phyloP scores from a whole-genome alignment of 2,888 invertebrate species.

The Formica aserva region DNA sequence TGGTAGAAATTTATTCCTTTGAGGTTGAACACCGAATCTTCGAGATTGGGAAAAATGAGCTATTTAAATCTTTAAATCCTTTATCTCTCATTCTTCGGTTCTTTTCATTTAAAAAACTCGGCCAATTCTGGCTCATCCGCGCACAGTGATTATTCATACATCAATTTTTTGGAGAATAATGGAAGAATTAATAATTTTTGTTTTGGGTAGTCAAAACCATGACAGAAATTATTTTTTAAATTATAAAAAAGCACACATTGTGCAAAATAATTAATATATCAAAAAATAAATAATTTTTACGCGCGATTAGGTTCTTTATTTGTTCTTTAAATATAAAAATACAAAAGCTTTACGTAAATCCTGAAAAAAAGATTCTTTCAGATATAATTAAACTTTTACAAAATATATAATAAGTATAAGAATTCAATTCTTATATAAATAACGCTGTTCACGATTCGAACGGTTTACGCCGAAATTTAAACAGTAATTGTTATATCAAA shows the following conservation, averaged over 20 bases:
- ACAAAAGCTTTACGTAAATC: background rate
- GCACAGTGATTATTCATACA: background rate
- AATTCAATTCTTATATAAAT: no score
- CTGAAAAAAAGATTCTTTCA: background rate
- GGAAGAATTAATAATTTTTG: background rate
- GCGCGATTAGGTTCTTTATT: background rate
- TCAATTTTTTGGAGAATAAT: background rate
- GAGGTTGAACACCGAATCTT: constrained; percentile 17
- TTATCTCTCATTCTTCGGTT: background rate
- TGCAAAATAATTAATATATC: background rate
- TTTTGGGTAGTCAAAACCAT: background rate
- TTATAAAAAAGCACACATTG: background rate
- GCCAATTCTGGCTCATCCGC: background rate
- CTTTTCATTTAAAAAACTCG: background rate
- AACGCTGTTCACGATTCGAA: no score
- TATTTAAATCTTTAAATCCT: background rate
- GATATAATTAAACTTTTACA: background rate
- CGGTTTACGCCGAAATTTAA: no score
- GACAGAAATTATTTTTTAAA: background rate
- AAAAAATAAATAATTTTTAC: background rate
- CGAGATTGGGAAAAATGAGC: background rate
- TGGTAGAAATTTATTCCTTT: background rate
- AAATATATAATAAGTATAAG: no score
- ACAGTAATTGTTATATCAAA: no score
- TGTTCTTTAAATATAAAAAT: background rate